These are phyloP conservation scores for Oncopeltus fasciatus DNA, from an alignment of 1,140 invertebrate genomes.

Conservation along the genomic window DNA sequence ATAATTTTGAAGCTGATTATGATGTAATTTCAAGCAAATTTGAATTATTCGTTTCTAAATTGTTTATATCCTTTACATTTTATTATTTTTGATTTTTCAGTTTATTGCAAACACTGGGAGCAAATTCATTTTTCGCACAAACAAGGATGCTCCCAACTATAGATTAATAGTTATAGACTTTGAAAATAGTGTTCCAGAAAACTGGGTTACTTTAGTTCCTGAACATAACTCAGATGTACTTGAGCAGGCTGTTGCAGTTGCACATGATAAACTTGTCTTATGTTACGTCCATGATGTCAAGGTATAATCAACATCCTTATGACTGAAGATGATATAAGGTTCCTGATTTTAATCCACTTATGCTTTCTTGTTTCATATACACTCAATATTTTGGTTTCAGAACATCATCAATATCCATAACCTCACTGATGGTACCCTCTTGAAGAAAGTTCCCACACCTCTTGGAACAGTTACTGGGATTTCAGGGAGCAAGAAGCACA, in stretches of 20 bases:
- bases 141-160: slow-evolving; percentile 86
- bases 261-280: slow-evolving; percentile 73
- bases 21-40: slow-evolving; percentile 43
- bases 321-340: not conserved
- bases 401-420: slow-evolving; percentile 70
- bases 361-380: not conserved
- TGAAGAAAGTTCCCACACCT: slow-evolving; percentile 62
- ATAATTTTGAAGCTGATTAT: slow-evolving; percentile 87
- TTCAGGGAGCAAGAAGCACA: slow-evolving; percentile 69
- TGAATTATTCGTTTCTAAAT: not conserved
- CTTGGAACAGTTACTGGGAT: slow-evolving; percentile 75
- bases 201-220: slow-evolving; percentile 71
- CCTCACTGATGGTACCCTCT: slow-evolving; percentile 52
- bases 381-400: slow-evolving; percentile 33
- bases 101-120: slow-evolving; percentile 82
- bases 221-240: slow-evolving; percentile 80
- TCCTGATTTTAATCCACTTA: not conserved
- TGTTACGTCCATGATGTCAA: slow-evolving; percentile 93
- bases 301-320: slow-evolving; percentile 34
- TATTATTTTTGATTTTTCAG: slow-evolving; percentile 35
- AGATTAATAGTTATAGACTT: slow-evolving; percentile 79
- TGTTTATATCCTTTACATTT: not conserved
- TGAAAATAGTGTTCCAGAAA: slow-evolving; percentile 52
- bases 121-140: slow-evolving; percentile 78
- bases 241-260: slow-evolving; percentile 71